A percentile compares a stretch with the other conserved stretches of the same genome.
These are phyloP conservation scores for Melipona quadrifasciata DNA, from an alignment of 1,140 invertebrate genomes.

Conservation along the genomic window DNA sequence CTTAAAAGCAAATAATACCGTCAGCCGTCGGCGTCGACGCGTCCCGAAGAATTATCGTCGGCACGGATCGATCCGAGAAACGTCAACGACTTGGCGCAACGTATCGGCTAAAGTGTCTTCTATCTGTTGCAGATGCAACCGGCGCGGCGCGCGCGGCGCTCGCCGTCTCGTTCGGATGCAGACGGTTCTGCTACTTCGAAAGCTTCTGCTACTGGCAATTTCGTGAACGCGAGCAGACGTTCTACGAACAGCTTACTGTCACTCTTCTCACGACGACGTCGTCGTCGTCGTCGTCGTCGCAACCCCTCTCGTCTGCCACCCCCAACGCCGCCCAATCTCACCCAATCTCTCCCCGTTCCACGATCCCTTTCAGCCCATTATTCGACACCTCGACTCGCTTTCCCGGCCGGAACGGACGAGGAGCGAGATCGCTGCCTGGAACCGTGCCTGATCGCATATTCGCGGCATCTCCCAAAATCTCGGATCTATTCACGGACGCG, in stretches of 20 bases:
- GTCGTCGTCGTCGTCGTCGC: neutral
- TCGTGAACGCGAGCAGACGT: slow-evolving; percentile 63
- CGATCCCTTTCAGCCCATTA: slow-evolving; percentile 44
- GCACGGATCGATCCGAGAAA: slow-evolving; percentile 55
- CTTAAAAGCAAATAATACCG: slow-evolving; percentile 40
- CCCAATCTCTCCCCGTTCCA: slow-evolving; percentile 10
- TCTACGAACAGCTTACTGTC: slow-evolving; percentile 60
- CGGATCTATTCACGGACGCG: neutral
- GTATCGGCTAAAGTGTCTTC: slow-evolving; percentile 67
- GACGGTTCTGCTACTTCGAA: slow-evolving; percentile 58
- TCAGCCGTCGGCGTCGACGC: slow-evolving; percentile 16
- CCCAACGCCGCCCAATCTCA: too few relatives aligned
- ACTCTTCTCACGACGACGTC: slow-evolving; percentile 24
- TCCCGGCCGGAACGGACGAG: slow-evolving; percentile 8
- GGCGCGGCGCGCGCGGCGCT: slow-evolving; percentile 46
- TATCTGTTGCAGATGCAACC: slow-evolving; percentile 67
- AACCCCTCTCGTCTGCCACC: neutral
- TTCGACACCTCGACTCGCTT: slow-evolving; percentile 35
- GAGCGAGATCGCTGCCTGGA: slow-evolving; percentile 18
- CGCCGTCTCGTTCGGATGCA: slow-evolving; percentile 50
- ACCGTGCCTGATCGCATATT: slow-evolving; percentile 43
- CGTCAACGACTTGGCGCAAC: slow-evolving; percentile 64
- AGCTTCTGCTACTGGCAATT: slow-evolving; percentile 65
- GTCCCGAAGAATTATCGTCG: slow-evolving; percentile 42
- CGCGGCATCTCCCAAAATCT: neutral